Base-by-base conservation (phyloP, 2,797 vertebrate species). In the Syngnathus rostellatus region DNA sequence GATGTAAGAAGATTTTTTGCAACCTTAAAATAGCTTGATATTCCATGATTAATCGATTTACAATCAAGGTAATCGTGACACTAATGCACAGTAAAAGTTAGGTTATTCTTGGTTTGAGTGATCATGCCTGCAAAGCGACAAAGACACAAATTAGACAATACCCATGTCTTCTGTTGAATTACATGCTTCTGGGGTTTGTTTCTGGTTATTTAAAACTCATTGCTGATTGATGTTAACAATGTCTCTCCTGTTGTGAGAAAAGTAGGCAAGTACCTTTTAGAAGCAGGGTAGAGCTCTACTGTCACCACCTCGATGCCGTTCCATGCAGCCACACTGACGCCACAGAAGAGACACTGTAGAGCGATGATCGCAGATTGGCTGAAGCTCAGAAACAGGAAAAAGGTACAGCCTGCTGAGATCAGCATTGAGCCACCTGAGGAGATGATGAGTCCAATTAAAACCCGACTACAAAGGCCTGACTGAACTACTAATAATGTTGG, bases 261-360 rank as follows among this genome's bases (percentile, higher is more conserved):
- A 9, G 11, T 21, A 5, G 12, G 23, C 14, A 14, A 3, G 5
- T 58, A 95, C 96, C 96, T 94, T 88, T 98, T 97, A 64, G 94
- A 92, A 0, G 96, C 86, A 39, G 96, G 94, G 69, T 95, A 99
- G 3, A 99, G 92, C 82, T 99, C 96, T 81, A 98, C 96, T 0
- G 96, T 98, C 82, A 99, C 93, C 67, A 99, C 95, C 8, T 97
- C 92, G 59, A 99, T 92, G 41, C 95, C 95, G 0, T 98, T 99
- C 96, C 97, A 99, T 39, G 95, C 95, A 0, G 95, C 96, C 0
- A 92, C 98, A 71, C 95, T 98, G 81, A 94, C 91, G 3, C 96
- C 94, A 0, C 93, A 97, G 84, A 98, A 98, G 63, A 99, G 89
- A 83, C 96, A 99, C 81, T 98, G 97, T 91, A 94, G 91, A 48